Conservation (phyloP, 23 tunicate genomes). For the Corella eumyota region DNA sequence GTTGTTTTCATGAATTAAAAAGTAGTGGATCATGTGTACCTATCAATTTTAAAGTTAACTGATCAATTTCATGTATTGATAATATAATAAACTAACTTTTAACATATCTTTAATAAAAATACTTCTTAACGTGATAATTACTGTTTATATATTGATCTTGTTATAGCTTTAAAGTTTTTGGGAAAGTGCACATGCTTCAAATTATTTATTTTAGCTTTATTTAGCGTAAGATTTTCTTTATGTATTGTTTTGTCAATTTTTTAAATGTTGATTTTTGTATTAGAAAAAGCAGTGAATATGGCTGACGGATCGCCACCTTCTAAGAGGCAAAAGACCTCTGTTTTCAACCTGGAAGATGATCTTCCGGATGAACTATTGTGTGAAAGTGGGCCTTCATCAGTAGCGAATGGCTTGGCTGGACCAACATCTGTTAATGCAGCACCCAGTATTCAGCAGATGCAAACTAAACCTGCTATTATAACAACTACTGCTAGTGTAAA, state of each 20-base stretch:
- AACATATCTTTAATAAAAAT: too few species aligned
- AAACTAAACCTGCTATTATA: conserved; percentile 11
- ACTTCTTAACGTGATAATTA: neutral
- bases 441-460: conserved; percentile 13
- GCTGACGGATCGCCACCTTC: conserved; percentile 82
- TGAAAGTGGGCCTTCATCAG: conserved; percentile 19
- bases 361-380: conserved; percentile 70
- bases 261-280: too few species aligned
- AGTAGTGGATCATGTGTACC: too few species aligned
- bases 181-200: neutral
- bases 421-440: conserved; percentile 14
- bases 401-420: conserved; percentile 25
- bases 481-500: conserved; percentile 17
- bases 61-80: too few species aligned
- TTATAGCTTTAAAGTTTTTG: neutral
- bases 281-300: conserved; percentile 40
- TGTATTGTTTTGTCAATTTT: neutral
- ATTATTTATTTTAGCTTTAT: neutral
- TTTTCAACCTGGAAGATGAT: conserved; percentile 59
- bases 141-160: too few species aligned
- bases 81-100: too few species aligned
- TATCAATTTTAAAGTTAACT: too few species aligned
- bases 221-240: neutral
- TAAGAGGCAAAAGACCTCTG: conserved; percentile 63
- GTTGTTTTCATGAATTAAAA: too few species aligned